Evolutionary conservation across 1,140 invertebrate species (phyloP), one percentile per base, ranked within the genome.

Genomic region (Platyscapa corneri): DNA sequence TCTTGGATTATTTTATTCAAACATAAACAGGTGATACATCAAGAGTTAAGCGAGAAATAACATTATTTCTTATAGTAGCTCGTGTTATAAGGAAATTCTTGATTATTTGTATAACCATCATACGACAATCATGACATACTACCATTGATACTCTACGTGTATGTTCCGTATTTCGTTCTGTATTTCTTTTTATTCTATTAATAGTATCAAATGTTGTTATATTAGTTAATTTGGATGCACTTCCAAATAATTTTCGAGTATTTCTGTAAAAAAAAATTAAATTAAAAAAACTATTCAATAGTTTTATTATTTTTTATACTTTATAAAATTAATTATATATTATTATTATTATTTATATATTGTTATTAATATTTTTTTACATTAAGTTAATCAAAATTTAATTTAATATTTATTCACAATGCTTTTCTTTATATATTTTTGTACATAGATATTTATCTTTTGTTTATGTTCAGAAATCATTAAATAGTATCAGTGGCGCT

Each of bases 41-140:
- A 27, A 97, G 94, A 42, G 96, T 97, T 87, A 97, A 94, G 92
- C 96, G 96, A 87, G 96, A 95, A 86, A 97, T 95, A 85, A 96
- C 95, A 90, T 96, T n/a, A 93, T 96, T 96, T 84, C 97, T 94
- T 87, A 96, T 96, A 70, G 96, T 96, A 74, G 96, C 95, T 84
- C n/a, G 97, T 95, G 95, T 96, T 64, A 96, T 96, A 89, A 96
- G 95, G 16, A 96, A 97, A 27, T 96, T 97, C 92, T 97, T 97
- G 89, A 98, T 98, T 89, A 98, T 98, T 93, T 98, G 97, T 86
- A 97, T 95, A 53, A 99, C 97, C 96, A 99, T 97, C 16, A 97
- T 96, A 90, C 98, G 98, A 93, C 98, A 99, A 94, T 99, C 98
- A 90, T 97, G 96, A 91, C 98, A 99, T 32, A 99, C 97, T 53